Evolutionary conservation across 1,140 invertebrate species (phyloP).

Genomic region (Bombus polaris): DNA sequence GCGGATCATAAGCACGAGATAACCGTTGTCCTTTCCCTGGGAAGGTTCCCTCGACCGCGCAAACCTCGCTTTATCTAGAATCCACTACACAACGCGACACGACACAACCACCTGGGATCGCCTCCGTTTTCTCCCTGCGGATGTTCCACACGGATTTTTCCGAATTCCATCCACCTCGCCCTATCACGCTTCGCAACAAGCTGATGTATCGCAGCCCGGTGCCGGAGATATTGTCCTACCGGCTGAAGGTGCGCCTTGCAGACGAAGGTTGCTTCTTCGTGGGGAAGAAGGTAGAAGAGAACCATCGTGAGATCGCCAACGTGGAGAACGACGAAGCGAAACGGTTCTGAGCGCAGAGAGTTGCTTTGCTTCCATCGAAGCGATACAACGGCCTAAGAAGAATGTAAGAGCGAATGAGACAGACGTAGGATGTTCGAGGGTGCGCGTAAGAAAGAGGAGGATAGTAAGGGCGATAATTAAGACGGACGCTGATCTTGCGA

Average conservation of each 20-base stretch:
- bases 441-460: slow-evolving; percentile 3
- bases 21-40: background rate
- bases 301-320: slow-evolving; percentile 42
- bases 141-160: slow-evolving; percentile 27
- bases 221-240: slow-evolving; percentile 27
- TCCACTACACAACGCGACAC: slow-evolving; percentile 10
- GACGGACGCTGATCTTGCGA: slow-evolving; percentile 79
- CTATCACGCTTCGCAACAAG: slow-evolving; percentile 21
- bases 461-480: slow-evolving; percentile 78
- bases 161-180: slow-evolving; percentile 43
- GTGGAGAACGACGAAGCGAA: background rate
- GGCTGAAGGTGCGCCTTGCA: too few species aligned
- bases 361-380: background rate
- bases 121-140: background rate
- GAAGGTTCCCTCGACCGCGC: background rate
- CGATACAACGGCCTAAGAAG: background rate
- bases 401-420: background rate
- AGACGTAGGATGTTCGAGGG: background rate
- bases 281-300: background rate
- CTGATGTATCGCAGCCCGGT: slow-evolving; percentile 12
- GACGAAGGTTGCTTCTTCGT: background rate
- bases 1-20: slow-evolving; percentile 6
- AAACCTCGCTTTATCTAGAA: slow-evolving; percentile 20
- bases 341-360: background rate
- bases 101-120: slow-evolving; percentile 5